These are phyloP conservation scores for Agelaius phoeniceus DNA, from an alignment of 2,113 vertebrate species.

Conservation along the genomic window DNA sequence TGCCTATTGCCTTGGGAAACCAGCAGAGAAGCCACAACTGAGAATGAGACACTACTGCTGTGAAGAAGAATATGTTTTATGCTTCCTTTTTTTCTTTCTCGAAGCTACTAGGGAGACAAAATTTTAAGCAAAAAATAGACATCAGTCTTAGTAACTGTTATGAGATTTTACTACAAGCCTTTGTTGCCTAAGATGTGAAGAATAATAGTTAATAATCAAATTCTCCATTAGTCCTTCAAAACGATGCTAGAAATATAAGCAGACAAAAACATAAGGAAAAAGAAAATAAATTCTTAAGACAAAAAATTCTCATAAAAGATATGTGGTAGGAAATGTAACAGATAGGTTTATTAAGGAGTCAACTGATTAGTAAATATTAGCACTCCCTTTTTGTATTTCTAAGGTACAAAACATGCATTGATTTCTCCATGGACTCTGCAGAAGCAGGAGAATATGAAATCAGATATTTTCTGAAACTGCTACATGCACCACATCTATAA, in stretches of 20 bases:
- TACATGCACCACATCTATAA: not conserved
- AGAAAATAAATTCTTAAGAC: not conserved
- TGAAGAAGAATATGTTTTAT: constrained; percentile 22
- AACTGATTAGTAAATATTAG: not conserved
- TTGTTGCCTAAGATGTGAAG: not conserved
- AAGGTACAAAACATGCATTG: not conserved
- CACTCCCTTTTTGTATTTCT: not conserved
- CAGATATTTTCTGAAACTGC: not conserved
- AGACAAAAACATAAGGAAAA: not conserved
- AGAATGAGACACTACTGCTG: constrained; percentile 14
- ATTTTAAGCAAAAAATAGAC: not conserved
- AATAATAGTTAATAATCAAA: not conserved
- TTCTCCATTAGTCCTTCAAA: not conserved
- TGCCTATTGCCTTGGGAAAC: constrained; percentile 10
- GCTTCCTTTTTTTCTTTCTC: not conserved
- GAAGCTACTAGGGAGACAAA: not conserved
- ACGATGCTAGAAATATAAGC: not conserved
- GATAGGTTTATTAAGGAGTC: not conserved
- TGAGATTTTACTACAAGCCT: not conserved
- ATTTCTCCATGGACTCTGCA: not conserved
- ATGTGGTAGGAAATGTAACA: not conserved
- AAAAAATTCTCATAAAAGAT: not conserved
- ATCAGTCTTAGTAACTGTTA: not conserved
- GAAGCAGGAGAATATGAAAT: not conserved
- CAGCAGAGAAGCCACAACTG: not conserved